A percentile compares a stretch with the other conserved stretches of the same genome.
Evolutionary conservation across 2,888 invertebrate species (phyloP).

Genomic region (Meteorus cinctellus): DNA sequence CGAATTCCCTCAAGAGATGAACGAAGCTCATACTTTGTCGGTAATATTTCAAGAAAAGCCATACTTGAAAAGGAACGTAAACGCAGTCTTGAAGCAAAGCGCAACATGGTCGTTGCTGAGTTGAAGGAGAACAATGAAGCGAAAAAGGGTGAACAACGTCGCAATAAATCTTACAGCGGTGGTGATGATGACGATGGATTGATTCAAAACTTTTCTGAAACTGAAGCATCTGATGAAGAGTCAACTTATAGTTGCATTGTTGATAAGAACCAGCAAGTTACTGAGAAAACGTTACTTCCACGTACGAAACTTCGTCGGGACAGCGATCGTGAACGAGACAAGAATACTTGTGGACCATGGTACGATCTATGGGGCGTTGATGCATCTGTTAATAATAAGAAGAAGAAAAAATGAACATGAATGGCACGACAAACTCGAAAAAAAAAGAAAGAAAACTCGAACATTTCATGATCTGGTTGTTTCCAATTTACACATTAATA

Average conservation of each 20-base stretch:
- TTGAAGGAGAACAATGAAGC: conserved; percentile 69
- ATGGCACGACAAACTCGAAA: neutral
- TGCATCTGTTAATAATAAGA: conserved; percentile 79
- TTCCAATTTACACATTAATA: neutral
- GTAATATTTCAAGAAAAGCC: conserved; percentile 70
- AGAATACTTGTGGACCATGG: conserved; percentile 89
- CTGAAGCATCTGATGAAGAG: conserved; percentile 72
- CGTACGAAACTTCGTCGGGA: conserved; percentile 81
- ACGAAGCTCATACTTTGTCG: conserved; percentile 68
- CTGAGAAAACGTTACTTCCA: conserved; percentile 76
- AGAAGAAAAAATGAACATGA: conserved; percentile 58
- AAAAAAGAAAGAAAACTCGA: neutral
- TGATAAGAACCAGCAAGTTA: conserved; percentile 82
- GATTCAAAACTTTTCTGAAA: conserved; percentile 68
- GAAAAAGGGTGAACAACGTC: conserved; percentile 62
- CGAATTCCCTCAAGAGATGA: conserved; percentile 61
- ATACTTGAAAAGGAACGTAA: conserved; percentile 71
- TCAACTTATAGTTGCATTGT: conserved; percentile 82
- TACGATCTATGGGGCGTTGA: conserved; percentile 90
- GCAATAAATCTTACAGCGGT: conserved; percentile 63
- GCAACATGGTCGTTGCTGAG: conserved; percentile 69
- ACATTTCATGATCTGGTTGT: neutral
- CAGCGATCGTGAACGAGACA: conserved; percentile 71
- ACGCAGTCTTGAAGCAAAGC: conserved; percentile 69
- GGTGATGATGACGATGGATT: conserved; percentile 65